Percentiles rank a stretch among this genome's conserved stretches.
phyloP scores from a whole-genome alignment of 2,797 vertebrate species.

The Alosa sapidissima region DNA sequence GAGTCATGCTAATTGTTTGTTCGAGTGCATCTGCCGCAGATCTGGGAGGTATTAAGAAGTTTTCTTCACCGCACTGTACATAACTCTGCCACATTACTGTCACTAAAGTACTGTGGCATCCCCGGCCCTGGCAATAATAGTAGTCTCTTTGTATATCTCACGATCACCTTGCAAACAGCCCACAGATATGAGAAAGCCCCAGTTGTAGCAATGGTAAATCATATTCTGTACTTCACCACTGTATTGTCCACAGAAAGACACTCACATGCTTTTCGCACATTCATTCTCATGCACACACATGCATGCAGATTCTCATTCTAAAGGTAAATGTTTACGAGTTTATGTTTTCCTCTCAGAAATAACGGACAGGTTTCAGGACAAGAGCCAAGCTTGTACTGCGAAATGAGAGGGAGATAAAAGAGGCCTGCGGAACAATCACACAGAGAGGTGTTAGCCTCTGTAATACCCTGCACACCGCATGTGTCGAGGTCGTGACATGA shows the following conservation, averaged over 20 bases:
- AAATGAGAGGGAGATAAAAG: not conserved
- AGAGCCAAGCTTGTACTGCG: not conserved
- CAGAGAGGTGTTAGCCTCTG: not conserved
- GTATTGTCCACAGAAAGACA: not conserved
- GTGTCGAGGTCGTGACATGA: not conserved
- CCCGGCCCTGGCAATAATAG: not conserved
- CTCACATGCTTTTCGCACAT: not conserved
- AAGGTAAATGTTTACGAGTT: not conserved
- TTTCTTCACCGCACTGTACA: not conserved
- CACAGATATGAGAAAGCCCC: not conserved
- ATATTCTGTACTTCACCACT: slow-evolving; percentile 3
- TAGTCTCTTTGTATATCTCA: not conserved
- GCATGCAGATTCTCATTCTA: not conserved
- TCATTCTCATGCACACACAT: not conserved
- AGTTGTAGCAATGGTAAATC: not conserved
- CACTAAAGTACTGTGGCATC: not conserved
- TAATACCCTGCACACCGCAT: not conserved
- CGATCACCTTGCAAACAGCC: slow-evolving; percentile 11
- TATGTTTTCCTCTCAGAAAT: not conserved
- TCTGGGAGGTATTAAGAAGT: slow-evolving; percentile 10
- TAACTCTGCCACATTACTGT: slow-evolving; percentile 7
- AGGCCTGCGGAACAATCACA: not conserved
- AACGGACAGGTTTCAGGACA: not conserved
- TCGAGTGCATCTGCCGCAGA: not conserved
- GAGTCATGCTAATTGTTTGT: slow-evolving; percentile 10